These are phyloP conservation scores for Apotomis capreana DNA, from an alignment of 2,888 invertebrate genomes.

Conservation along the genomic window DNA sequence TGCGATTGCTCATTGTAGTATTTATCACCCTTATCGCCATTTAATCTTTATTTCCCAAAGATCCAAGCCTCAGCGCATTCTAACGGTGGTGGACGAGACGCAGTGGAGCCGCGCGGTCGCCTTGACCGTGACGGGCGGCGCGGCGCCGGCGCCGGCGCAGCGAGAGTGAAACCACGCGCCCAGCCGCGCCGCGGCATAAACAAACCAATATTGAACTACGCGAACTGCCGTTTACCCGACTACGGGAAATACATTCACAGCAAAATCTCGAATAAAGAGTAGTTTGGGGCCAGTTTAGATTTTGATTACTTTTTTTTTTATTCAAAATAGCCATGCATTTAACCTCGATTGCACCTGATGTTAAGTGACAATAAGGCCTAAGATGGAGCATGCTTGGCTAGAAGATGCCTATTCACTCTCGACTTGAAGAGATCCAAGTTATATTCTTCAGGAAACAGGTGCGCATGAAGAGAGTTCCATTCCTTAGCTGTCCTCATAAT, in stretches of 20 bases:
- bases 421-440: too few relatives aligned
- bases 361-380: too few relatives aligned
- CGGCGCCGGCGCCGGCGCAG: constrained; percentile 15
- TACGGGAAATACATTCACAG: neutral
- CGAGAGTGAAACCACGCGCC: constrained; percentile 25
- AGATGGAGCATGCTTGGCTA: too few relatives aligned
- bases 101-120: constrained; percentile 48
- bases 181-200: neutral
- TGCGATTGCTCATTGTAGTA: too few relatives aligned
- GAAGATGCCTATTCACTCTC: too few relatives aligned
- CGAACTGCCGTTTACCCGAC: neutral
- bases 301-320: too few relatives aligned
- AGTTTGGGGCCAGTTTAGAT: neutral
- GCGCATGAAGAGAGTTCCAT: too few relatives aligned
- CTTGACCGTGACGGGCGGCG: constrained; percentile 58
- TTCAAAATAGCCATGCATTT: too few relatives aligned
- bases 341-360: too few relatives aligned
- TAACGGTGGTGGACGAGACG: constrained; percentile 25
- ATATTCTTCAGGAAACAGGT: too few relatives aligned
- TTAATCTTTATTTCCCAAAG: neutral
- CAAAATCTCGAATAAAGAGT: neutral
- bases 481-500: too few relatives aligned
- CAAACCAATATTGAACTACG: neutral
- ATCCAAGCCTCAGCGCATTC: neutral
- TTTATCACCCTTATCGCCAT: too few relatives aligned